phyloP scores from a whole-genome alignment of 2,888 invertebrate species.

The Oscheius sp. region DNA sequence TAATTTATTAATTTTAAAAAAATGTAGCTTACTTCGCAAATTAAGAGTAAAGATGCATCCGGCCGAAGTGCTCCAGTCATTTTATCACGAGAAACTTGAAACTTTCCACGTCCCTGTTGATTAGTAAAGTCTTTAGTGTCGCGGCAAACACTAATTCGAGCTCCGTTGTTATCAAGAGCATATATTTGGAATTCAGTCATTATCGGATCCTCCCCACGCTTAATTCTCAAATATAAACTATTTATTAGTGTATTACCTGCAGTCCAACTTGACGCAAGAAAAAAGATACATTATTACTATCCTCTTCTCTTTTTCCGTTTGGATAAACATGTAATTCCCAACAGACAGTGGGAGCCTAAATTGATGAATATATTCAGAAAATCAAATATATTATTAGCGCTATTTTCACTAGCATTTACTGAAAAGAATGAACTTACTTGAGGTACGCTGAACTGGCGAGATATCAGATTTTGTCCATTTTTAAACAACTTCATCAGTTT shows the following conservation, averaged over 20 bases:
- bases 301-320: slow-evolving; percentile 68
- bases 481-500: slow-evolving; percentile 66
- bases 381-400: no score
- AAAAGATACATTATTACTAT: slow-evolving; percentile 64
- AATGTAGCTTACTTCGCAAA: slow-evolving; percentile 57
- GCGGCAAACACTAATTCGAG: slow-evolving; percentile 63
- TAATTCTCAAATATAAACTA: slow-evolving; percentile 29
- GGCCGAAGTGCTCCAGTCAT: slow-evolving; percentile 58
- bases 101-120: slow-evolving; percentile 69
- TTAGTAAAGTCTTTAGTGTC: slow-evolving; percentile 69
- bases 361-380: not conserved
- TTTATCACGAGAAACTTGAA: slow-evolving; percentile 64
- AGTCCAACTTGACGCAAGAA: slow-evolving; percentile 66
- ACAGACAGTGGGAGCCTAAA: slow-evolving; percentile 57
- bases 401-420: no score
- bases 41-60: slow-evolving; percentile 61
- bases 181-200: slow-evolving; percentile 70
- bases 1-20: not conserved
- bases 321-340: slow-evolving; percentile 70
- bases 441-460: slow-evolving; percentile 60
- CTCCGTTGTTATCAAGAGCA: slow-evolving; percentile 52
- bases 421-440: slow-evolving; percentile 26
- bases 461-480: slow-evolving; percentile 63
- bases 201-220: slow-evolving; percentile 65
- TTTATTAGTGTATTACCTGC: slow-evolving; percentile 31